Evolutionary conservation across 2,113 vertebrate genomes (phyloP), one percentile per base, ranked within the genome.

Genomic region (Malaclemys terrapin): DNA sequence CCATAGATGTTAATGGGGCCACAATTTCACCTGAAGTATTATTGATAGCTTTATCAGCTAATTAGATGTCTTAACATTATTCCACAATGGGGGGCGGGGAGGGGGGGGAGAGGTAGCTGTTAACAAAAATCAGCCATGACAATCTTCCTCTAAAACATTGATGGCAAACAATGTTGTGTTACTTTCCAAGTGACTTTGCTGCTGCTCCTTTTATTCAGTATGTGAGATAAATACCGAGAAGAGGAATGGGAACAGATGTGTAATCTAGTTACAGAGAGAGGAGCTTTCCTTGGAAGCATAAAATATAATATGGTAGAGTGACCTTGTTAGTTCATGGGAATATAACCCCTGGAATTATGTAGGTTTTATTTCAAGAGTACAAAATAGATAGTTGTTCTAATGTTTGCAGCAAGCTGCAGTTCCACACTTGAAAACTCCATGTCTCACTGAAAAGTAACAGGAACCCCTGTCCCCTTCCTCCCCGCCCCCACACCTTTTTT

Each of bases 21-120:
- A 47, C 42, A 76, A 27, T 76, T 45, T 72, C 17, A 72, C 65
- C 65, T 72, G 19, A 72, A 72, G 65, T 72, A 72, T 38, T 22
- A 72, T 11, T 22, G n/a, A 38, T 72, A 69, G 35, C 4, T 69
- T 38, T 69, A 69, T 69, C 35, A 20, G 19, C 38, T 69, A n/a
- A 38, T 52, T 69, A 19, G 88, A 1, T 31, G 10, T 14, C 0
- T 0, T 24, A 57, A 35, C 69, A 90, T 19, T 6, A 1, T 16
- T 22, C 57, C 52, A 1, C 14, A 75, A 76, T 45, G 56, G 45
- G 45, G 45, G 45, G 56, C 5, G 45, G 45, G 45, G 5, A 6
- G 45, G 5, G 45, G 45, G 45, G 81, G 17, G 47, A 4, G 47
- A 75, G n/a, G 87, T 89, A 80, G 75, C 25, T 24, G 6, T 49